Percentiles rank a stretch among this genome's conserved stretches.
Conservation (phyloP, 2,888 invertebrate species). For the Drosophila dives region DNA sequence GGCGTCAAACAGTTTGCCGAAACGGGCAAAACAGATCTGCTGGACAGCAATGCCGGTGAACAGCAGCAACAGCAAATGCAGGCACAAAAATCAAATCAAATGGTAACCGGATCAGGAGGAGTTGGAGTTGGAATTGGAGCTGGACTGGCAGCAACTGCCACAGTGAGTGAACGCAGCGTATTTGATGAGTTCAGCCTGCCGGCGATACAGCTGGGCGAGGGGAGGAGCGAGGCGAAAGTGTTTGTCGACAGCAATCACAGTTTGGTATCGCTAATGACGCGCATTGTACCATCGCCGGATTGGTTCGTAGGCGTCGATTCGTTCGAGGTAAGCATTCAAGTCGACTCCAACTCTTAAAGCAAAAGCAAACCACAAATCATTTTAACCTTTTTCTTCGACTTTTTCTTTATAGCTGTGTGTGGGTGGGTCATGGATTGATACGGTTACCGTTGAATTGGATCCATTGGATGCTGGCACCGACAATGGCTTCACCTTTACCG, state of each 20-base stretch:
- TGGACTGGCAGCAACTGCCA: background rate
- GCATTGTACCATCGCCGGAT: slow-evolving; percentile 97
- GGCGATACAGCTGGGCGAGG: slow-evolving; percentile 90
- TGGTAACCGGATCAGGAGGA: slow-evolving; percentile 54
- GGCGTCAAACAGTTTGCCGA: slow-evolving; percentile 94
- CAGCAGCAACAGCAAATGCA: slow-evolving; percentile 81
- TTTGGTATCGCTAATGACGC: slow-evolving; percentile 94
- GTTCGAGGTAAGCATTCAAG: slow-evolving; percentile 86
- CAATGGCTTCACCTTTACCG: slow-evolving; percentile 97
- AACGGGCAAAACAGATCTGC: slow-evolving; percentile 90
- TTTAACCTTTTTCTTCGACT: background rate
- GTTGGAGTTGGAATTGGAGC: slow-evolving; percentile 44
- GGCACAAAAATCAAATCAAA: slow-evolving; percentile 34
- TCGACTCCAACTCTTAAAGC: background rate
- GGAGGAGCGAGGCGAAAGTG: slow-evolving; percentile 92
- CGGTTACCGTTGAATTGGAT: slow-evolving; percentile 95
- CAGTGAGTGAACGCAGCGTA: slow-evolving; percentile 88
- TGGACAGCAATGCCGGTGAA: slow-evolving; percentile 86
- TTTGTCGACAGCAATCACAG: slow-evolving; percentile 97
- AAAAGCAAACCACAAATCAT: slow-evolving; percentile 4
- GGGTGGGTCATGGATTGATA: slow-evolving; percentile 96
- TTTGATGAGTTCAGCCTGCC: slow-evolving; percentile 94
- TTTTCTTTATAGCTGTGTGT: slow-evolving; percentile 90
- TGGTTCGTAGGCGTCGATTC: slow-evolving; percentile 98
- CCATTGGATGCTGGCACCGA: slow-evolving; percentile 97